These are phyloP conservation scores for Homarus americanus DNA, from an alignment of 1,140 invertebrate genomes.

Conservation along the genomic window DNA sequence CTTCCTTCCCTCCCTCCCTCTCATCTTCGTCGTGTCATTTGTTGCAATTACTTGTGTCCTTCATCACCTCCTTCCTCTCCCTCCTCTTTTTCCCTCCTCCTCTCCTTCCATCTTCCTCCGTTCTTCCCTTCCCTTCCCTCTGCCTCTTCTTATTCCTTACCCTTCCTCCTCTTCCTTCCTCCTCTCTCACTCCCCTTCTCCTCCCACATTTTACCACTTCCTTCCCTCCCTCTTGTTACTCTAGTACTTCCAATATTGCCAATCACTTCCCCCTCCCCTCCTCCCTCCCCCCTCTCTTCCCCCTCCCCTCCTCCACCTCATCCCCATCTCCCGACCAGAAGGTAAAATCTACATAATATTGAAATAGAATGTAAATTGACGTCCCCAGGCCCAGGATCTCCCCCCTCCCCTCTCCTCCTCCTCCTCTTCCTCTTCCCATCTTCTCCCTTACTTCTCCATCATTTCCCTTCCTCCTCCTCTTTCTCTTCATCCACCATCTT, in stretches of 20 bases:
- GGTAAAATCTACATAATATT: conserved; percentile 62
- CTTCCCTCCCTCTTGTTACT: background rate
- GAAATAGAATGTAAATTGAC: conserved; percentile 60
- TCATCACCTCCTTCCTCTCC: no score
- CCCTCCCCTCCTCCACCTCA: conserved; percentile 20
- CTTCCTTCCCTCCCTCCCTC: no score
- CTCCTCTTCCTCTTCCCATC: conserved; percentile 13
- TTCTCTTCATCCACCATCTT: no score
- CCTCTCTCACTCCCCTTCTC: conserved; percentile 19
- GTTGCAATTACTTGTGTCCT: no score
- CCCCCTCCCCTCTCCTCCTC: conserved; percentile 7
- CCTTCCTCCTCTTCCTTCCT: no score
- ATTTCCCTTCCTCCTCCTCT: background rate
- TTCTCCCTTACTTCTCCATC: background rate
- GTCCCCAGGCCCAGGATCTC: background rate
- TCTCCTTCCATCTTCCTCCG: no score
- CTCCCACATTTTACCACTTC: no score
- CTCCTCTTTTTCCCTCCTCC: no score
- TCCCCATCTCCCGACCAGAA: conserved; percentile 8
- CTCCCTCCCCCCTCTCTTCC: conserved; percentile 32
- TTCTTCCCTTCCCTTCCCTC: no score
- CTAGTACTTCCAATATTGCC: background rate
- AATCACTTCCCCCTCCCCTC: background rate
- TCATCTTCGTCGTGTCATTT: no score
- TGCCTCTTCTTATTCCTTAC: no score